Evolutionary conservation across 2,113 vertebrate species (phyloP), one percentile per base, ranked within the genome.

Genomic region (Spilogale gracilis): DNA sequence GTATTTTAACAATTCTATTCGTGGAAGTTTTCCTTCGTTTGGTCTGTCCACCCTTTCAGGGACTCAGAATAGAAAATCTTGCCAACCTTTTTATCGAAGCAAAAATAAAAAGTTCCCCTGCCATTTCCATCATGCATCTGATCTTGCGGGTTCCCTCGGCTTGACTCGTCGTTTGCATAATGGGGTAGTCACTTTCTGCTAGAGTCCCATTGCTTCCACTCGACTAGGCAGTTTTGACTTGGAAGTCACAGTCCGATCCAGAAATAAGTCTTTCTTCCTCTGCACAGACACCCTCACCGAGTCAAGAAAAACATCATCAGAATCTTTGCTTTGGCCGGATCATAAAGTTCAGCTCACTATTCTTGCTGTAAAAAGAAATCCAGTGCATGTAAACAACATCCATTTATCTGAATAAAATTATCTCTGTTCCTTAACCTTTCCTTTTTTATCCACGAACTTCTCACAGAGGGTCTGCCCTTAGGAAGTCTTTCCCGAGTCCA

Each of bases 311-410:
- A 8, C 84, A 54, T 63, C 50, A 5, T 86, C 85, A 79, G 48
- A 76, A 88, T 25, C 73, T 61, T 80, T 20, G 50, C 63, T 73
- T 80, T 67, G 32, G 78, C 52, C 84, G 43, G 12, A 76, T 61
- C 63, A 2, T 54, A 84, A 65, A 1, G 17, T 74, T 61, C 61
- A 88, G 14, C 16, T 63, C 74, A 56, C n/a, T 23, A 38, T 83
- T 87, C n/a, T 60, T 21, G 10, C 67, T 89, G 21, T 38, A 13
- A 25, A 96, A 93, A 80, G 32, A 95, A 88, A 79, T 12, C 71
- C n/a, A 84, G 6, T 74, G 65, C 30, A 27, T 4, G 21, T 8
- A 65, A 67, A 45, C 30, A 52, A 2, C 7, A 80, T 58, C 69
- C 12, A 65, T 85, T 61, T 79, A 56, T 71, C 80, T 48, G 56